Evolutionary conservation across 2,797 vertebrate species (phyloP), one percentile per base, ranked within the genome.

Genomic region (Percopsis omiscomaycus): DNA sequence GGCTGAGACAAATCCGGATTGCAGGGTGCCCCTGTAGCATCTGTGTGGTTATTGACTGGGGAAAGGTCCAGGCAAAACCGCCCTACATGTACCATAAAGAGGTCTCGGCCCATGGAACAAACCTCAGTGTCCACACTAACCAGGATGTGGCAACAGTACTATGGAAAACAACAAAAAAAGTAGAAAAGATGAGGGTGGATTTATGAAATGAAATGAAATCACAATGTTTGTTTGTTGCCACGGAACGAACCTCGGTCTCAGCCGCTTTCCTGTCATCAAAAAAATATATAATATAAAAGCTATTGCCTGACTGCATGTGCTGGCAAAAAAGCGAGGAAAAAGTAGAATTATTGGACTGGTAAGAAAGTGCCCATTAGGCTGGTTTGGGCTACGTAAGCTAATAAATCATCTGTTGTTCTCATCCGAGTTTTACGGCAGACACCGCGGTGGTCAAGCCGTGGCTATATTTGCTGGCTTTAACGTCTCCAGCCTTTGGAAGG

Each of bases 1-100:
- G 67, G 77, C 53, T 66, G 84, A 78, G 79, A 79, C 75, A 66
- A 77, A 78, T 66, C 77, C 69, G 78, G 81, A 88, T 89, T 82
- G 83, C 64, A 80, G 72, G 79, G 80, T 81, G 81, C 75, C 87
- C 87, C 87, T 71, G 74, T 81, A 85, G 84, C 66, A 58, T 73
- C 78, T 84, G 53, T 65, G 70, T 75, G 83, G 80, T 88, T 88
- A 90, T 69, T 32, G 84, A 80, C 71, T 71, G 79, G 81, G 87
- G 82, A 82, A 78, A 47, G 87, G 84, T 82, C 74, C 53, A 55
- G 79, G 66, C 67, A 80, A 75, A 75, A 77, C 73, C 84, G 76
- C 59, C 69, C 62, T 45, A 75, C 28, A 27, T 16, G 16, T 16
- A 22, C 80, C 74, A 55, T 69, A 61, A 79, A 78, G 75, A 52